Conservation (phyloP, 2,113 vertebrate genomes). For the Helogale parvula region DNA sequence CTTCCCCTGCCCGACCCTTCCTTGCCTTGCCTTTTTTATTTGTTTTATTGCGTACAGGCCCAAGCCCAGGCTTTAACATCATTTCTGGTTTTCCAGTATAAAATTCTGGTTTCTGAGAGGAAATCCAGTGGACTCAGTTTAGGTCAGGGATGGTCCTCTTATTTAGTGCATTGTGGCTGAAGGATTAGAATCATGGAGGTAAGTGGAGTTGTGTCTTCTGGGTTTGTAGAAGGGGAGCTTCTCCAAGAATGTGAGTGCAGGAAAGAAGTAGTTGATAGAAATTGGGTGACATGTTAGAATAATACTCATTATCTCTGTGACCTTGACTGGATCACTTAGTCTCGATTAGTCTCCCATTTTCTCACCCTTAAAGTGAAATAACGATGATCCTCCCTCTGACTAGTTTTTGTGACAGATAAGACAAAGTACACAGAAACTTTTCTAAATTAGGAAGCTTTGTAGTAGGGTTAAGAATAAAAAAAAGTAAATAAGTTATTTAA, state of each 20-base stretch:
- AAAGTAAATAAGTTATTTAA: slow-evolving; percentile 25
- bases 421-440: background rate
- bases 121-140: background rate
- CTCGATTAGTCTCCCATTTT: background rate
- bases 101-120: background rate
- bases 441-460: background rate
- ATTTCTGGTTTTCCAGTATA: background rate
- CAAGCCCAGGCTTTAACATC: background rate
- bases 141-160: background rate
- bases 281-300: background rate
- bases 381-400: background rate
- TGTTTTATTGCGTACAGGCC: background rate
- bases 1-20: background rate
- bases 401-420: background rate
- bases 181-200: background rate
- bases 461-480: background rate
- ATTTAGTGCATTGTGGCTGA: background rate
- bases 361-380: background rate
- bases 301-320: background rate
- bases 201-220: background rate
- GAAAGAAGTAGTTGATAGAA: background rate
- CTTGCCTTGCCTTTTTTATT: background rate
- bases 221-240: background rate
- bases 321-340: background rate
- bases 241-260: background rate